Evolutionary conservation across 2,113 vertebrate species (phyloP), one percentile per base, ranked within the genome.

Genomic region (Athene noctua): DNA sequence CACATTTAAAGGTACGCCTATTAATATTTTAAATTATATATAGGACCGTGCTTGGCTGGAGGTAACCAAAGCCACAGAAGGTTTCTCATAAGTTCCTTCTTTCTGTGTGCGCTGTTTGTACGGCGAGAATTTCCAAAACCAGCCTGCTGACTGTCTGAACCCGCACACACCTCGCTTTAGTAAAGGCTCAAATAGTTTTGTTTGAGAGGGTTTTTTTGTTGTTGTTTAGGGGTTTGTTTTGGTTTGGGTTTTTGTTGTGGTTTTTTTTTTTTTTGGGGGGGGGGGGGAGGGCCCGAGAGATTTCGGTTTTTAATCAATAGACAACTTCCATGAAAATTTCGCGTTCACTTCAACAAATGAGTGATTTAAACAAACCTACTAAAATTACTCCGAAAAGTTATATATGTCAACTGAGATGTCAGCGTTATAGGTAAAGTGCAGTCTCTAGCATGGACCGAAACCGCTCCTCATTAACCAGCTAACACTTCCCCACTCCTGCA

Each of bases 341-440:
- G 77, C 51, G 3, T 78, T 87, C 77, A 42, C 47, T 93, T 92
- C 66, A 95, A 96, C 40, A 40, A 94, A 78, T 29, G 58, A 92
- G 27, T n/a, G 47, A 52, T 87, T 86, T 86, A 78, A 85, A 93
- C 46, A 87, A 95, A 98, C 97, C 75, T 19, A 97, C 91, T 62
- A 78, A 75, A 93, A 95, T 80, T 15, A 92, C 49, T 94, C 54
- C 22, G 20, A 90, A 90, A 90, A 90, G 68, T 83, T 82, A 74
- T 30, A 38, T 51, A 36, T 8, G 78, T 40, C 92, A 95, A 32
- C 54, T 22, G 78, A 46, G 84, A 51, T 36, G 40, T 86, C 72
- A 95, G 81, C 86, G 22, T 80, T 74, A 81, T 34, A 94, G 68
- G 83, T 55, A 87, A 92, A 96, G 86, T 75, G 68, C 75, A 51